Evolutionary conservation across 2,888 invertebrate species (phyloP).

Genomic region (Platycheirus albimanus): DNA sequence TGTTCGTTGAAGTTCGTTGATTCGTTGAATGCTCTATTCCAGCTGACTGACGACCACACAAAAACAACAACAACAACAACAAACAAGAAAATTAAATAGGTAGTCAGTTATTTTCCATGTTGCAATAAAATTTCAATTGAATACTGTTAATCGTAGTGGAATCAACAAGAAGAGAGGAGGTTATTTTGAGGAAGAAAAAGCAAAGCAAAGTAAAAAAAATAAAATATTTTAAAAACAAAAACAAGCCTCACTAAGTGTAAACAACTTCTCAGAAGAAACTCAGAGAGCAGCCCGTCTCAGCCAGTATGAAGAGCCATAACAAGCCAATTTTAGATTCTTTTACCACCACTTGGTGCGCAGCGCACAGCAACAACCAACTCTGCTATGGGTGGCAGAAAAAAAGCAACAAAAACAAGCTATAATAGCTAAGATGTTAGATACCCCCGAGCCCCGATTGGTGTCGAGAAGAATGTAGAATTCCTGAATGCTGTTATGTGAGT

Average conservation of each 20-base stretch:
- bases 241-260: conserved; percentile 42
- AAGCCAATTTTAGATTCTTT: conserved; percentile 50
- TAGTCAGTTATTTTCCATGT: conserved; percentile 52
- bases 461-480: conserved; percentile 47
- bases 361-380: conserved; percentile 44
- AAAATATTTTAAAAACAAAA: not conserved
- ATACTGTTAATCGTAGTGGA: conserved; percentile 34
- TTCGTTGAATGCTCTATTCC: not conserved
- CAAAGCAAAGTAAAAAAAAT: conserved; percentile 15
- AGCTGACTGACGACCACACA: not conserved
- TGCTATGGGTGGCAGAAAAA: not conserved
- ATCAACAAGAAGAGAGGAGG: conserved; percentile 1
- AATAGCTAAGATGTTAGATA: conserved; percentile 38
- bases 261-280: conserved; percentile 34
- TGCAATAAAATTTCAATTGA: conserved; percentile 57
- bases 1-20: conserved; percentile 17
- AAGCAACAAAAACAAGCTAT: conserved; percentile 5
- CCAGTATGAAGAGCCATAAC: conserved; percentile 19
- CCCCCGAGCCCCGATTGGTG: conserved; percentile 28
- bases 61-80: not conserved
- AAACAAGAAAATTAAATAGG: no score
- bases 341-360: conserved; percentile 44
- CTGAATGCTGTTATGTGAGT: conserved; percentile 36
- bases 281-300: not conserved
- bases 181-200: not conserved